phyloP scores from a whole-genome alignment of 2,888 invertebrate species.

The Coelinius sp. region DNA sequence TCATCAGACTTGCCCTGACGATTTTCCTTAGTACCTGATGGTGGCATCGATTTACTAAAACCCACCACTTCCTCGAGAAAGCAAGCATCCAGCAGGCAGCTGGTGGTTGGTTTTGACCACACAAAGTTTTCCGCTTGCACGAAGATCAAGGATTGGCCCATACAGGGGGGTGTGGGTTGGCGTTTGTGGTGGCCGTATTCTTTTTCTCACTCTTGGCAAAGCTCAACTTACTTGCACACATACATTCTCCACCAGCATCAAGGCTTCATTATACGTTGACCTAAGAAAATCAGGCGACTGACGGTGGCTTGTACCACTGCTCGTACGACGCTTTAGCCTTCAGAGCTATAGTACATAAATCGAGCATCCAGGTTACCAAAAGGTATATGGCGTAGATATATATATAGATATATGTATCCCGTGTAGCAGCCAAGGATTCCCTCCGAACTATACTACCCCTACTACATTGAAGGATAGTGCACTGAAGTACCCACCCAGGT shows the following conservation, averaged over 20 bases:
- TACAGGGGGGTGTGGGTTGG: slow-evolving; percentile 48
- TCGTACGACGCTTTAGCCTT: slow-evolving; percentile 54
- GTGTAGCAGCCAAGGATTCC: slow-evolving; percentile 44
- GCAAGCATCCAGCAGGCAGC: slow-evolving; percentile 39
- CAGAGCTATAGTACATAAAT: slow-evolving; percentile 48
- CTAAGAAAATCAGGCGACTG: slow-evolving; percentile 69
- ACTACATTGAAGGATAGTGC: slow-evolving; percentile 50
- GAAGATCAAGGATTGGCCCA: slow-evolving; percentile 64
- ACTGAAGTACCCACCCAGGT: slow-evolving; percentile 67
- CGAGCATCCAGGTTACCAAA: slow-evolving; percentile 41
- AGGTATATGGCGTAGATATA: too few relatives aligned
- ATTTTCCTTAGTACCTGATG: neutral
- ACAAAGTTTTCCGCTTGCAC: slow-evolving; percentile 31
- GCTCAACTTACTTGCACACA: slow-evolving; percentile 4
- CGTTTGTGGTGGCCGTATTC: slow-evolving; percentile 54
- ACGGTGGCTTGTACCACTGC: slow-evolving; percentile 35
- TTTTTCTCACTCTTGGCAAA: slow-evolving; percentile 41
- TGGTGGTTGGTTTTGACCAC: slow-evolving; percentile 53
- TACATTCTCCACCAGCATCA: slow-evolving; percentile 44
- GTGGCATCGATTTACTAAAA: slow-evolving; percentile 52
- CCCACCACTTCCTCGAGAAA: slow-evolving; percentile 40
- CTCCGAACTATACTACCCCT: neutral
- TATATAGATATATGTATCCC: slow-evolving; percentile 38
- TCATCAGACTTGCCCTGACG: neutral
- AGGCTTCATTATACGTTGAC: slow-evolving; percentile 71